These are phyloP conservation scores for Erethizon dorsatum DNA, from an alignment of 2,797 vertebrate species.

Conservation along the genomic window DNA sequence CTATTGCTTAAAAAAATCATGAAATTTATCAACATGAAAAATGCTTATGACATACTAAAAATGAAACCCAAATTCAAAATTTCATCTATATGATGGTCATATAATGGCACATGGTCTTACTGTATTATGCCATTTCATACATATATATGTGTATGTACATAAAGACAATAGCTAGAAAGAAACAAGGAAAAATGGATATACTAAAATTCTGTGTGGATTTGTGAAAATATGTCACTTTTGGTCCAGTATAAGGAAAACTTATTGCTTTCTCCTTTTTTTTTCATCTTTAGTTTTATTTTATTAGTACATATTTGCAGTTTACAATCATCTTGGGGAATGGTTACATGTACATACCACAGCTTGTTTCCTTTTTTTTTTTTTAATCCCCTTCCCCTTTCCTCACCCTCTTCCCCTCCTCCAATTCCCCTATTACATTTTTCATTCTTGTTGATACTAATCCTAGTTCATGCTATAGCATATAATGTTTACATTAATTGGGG, in stretches of 20 bases:
- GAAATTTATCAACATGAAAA: conserved; percentile 16
- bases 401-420: neutral
- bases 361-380: neutral
- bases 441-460: neutral
- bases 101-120: neutral
- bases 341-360: neutral
- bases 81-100: neutral
- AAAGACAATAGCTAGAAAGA: conserved; percentile 22
- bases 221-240: neutral
- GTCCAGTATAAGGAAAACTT: conserved; percentile 1
- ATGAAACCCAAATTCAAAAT: conserved; percentile 52
- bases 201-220: conserved; percentile 4
- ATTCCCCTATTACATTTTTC: neutral
- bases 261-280: neutral
- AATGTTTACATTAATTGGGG: neutral
- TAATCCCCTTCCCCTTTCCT: neutral
- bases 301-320: neutral
- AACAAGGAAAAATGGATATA: conserved; percentile 21
- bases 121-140: neutral
- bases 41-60: neutral
- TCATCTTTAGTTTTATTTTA: neutral
- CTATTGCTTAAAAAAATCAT: conserved; percentile 14
- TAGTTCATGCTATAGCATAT: neutral
- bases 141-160: neutral
- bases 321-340: neutral